Evolutionary conservation across 2,113 vertebrate species (phyloP).

Genomic region (Cercopithecus mona): DNA sequence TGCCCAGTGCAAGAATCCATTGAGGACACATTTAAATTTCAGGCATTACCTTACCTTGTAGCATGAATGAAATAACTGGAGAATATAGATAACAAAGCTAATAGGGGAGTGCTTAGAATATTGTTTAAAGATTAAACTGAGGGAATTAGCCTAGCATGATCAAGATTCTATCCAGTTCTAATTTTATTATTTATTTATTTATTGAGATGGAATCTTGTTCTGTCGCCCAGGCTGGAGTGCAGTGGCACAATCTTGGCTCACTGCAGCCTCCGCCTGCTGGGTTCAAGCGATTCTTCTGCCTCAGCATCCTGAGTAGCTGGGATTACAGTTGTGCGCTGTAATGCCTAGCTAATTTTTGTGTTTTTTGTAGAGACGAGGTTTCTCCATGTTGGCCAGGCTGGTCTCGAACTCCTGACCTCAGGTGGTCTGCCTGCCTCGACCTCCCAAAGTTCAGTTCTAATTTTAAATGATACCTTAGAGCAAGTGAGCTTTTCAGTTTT

Average conservation of each 20-base stretch:
- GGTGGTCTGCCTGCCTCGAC: no score
- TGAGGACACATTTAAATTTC: conserved; percentile 16
- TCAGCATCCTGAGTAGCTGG: no score
- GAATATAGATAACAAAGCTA: conserved; percentile 54
- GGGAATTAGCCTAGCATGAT: conserved; percentile 29
- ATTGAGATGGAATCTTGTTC: no score
- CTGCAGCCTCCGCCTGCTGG: no score
- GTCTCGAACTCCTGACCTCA: no score
- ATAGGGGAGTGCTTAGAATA: conserved; percentile 44
- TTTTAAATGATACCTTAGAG: background rate
- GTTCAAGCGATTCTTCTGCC: no score
- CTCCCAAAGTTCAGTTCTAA: background rate
- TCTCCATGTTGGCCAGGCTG: no score
- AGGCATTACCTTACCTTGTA: background rate
- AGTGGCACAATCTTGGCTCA: no score
- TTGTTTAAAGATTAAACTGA: conserved; percentile 48
- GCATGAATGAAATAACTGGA: conserved; percentile 16
- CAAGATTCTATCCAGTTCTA: background rate
- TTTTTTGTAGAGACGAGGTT: no score
- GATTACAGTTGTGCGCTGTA: no score
- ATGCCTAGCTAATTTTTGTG: no score
- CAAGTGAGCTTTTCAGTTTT: background rate
- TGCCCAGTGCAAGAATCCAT: background rate
- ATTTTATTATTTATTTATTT: background rate
- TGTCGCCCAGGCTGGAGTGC: no score